phyloP scores from a whole-genome alignment of 2,888 invertebrate genomes.

The Halictus quadricinctus region DNA sequence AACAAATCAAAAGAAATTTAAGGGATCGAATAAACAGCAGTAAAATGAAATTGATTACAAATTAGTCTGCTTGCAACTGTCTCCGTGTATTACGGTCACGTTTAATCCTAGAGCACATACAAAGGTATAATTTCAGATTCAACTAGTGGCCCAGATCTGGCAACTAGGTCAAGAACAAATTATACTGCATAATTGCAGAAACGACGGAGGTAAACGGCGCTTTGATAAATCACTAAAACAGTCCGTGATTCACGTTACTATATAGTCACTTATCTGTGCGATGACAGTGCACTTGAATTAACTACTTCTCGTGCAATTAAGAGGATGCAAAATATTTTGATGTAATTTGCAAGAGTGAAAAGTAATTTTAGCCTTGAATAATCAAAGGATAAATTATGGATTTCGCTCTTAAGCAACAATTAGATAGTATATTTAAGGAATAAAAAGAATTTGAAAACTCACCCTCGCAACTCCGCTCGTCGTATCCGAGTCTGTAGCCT shows the following conservation, averaged over 20 bases:
- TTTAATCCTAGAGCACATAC: constrained; percentile 36
- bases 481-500: constrained; percentile 90
- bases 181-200: constrained; percentile 37
- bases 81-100: constrained; percentile 7
- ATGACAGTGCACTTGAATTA: no score
- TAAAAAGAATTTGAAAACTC: not conserved
- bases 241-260: not conserved
- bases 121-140: constrained; percentile 28
- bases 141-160: constrained; percentile 48
- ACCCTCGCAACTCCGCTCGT: constrained; percentile 93
- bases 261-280: not conserved
- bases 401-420: not conserved
- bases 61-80: not conserved
- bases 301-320: not conserved
- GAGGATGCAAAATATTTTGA: not conserved
- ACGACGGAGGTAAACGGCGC: constrained; percentile 38
- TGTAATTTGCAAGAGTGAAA: not conserved
- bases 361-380: not conserved
- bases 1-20: not conserved
- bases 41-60: not conserved
- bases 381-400: not conserved
- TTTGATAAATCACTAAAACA: constrained; percentile 14
- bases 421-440: not conserved
- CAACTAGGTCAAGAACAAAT: constrained; percentile 67
- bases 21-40: not conserved